phyloP scores from a whole-genome alignment of 2,797 vertebrate genomes.

The Poeciliopsis paucimaculata region DNA sequence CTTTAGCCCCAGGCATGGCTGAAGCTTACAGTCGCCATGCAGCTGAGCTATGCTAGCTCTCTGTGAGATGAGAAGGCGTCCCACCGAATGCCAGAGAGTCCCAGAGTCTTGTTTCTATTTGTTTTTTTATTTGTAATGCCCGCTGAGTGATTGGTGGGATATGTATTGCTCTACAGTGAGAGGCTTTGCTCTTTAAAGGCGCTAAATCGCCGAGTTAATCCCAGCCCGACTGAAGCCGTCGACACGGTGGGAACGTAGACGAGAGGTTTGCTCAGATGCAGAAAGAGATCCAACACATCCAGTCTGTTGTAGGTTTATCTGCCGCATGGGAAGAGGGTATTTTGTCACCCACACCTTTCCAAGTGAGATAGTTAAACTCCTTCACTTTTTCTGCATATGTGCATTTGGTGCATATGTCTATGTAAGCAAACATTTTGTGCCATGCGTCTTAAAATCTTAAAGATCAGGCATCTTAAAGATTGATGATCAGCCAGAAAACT shows the following conservation, averaged over 20 bases:
- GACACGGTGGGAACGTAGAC: constrained; percentile 52
- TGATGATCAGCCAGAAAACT: too few relatives aligned
- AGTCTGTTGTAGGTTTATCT: constrained; percentile 18
- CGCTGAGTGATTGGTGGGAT: constrained; percentile 68
- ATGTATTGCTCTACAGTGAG: constrained; percentile 67
- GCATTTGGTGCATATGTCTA: too few relatives aligned
- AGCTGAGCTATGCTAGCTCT: constrained; percentile 52
- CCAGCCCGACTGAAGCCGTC: constrained; percentile 62
- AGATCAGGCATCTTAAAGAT: too few relatives aligned
- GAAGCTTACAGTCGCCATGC: constrained; percentile 60
- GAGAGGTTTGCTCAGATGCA: constrained; percentile 23
- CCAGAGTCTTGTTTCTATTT: constrained; percentile 24
- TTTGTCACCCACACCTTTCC: too few relatives aligned
- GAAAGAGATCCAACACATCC: constrained; percentile 24
- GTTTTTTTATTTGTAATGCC: constrained; percentile 32
- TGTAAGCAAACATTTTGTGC: too few relatives aligned
- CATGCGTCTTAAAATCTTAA: too few relatives aligned
- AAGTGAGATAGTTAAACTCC: too few relatives aligned
- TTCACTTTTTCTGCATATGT: too few relatives aligned
- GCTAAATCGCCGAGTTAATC: constrained; percentile 69
- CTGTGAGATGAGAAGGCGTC: constrained; percentile 61
- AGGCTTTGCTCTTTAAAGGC: constrained; percentile 63
- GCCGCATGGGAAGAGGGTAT: too few relatives aligned
- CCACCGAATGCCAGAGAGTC: constrained; percentile 38
- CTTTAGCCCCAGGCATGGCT: constrained; percentile 56